A percentile compares a stretch with the other conserved stretches of the same genome.
These are phyloP conservation scores for Trachymyrmex cornetzi DNA, from an alignment of 1,140 invertebrate species.

Conservation along the genomic window DNA sequence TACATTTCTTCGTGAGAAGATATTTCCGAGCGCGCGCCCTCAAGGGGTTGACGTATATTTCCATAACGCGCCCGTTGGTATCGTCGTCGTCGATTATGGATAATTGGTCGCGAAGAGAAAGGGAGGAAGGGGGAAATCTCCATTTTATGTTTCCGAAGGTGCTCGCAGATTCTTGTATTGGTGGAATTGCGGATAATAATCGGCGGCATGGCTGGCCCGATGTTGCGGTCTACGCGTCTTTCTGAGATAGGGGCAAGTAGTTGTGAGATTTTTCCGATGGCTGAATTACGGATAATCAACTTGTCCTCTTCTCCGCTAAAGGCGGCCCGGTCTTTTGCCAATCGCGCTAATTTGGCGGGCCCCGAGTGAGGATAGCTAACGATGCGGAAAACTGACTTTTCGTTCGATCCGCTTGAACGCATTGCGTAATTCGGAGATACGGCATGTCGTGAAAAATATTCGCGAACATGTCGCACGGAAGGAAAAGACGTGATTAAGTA, in stretches of 20 bases:
- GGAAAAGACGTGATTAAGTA: neutral
- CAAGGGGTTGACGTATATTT: slow-evolving; percentile 42
- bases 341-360: slow-evolving; percentile 48
- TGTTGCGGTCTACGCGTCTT: slow-evolving; percentile 32
- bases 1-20: slow-evolving; percentile 12
- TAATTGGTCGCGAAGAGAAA: slow-evolving; percentile 38
- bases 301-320: slow-evolving; percentile 29
- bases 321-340: slow-evolving; percentile 1
- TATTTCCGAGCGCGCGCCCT: slow-evolving; percentile 17
- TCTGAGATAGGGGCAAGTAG: neutral
- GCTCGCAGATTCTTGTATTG: slow-evolving; percentile 22
- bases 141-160: slow-evolving; percentile 46
- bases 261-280: slow-evolving; percentile 1
- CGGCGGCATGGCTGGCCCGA: neutral
- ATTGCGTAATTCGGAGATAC: slow-evolving; percentile 45
- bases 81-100: slow-evolving; percentile 36
- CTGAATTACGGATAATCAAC: slow-evolving; percentile 60
- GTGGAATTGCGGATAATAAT: slow-evolving; percentile 47
- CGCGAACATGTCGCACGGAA: slow-evolving; percentile 12
- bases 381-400: slow-evolving; percentile 48
- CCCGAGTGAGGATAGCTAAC: neutral
- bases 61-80: slow-evolving; percentile 51
- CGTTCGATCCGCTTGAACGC: slow-evolving; percentile 46
- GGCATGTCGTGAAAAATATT: slow-evolving; percentile 32
- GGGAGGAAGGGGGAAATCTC: neutral